Evolutionary conservation across 2,113 vertebrate species (phyloP), one percentile per base, ranked within the genome.

Genomic region (Mobula hypostoma): DNA sequence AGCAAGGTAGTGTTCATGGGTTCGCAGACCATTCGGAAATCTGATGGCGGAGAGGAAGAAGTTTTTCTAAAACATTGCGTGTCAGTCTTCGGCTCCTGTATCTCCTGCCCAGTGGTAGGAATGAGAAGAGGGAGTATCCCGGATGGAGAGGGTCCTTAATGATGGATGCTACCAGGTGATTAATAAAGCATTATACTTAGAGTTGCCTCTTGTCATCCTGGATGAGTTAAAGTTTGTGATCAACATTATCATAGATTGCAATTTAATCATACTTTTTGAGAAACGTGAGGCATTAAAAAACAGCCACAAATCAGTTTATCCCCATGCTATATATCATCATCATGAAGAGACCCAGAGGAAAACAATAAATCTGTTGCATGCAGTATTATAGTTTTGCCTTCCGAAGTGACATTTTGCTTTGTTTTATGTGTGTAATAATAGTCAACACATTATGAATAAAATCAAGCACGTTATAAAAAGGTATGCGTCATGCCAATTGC

Each of bases 381-480:
- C 61, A 66, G 29, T 68, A 19, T 90, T 66, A 66, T 88, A n/a
- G 66, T 90, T 90, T 90, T 90, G 66, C n/a, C 66, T 90, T 90
- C 63, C 29, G 61, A 90, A 66, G 61, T 90, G 85, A 32, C 85
- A 90, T 68, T 90, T 90, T 90, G 29, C 61, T 90, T 90, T 7
- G 85, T 90, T 90, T 74, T 66, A 90, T 90, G 85, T 15, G 61
- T 14, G 32, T 90, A 90, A 88, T 88, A 88, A 90, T 90, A 32
- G 29, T 66, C 61, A 90, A 19, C 61, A 68, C 85, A 36, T 90
- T 90, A n/a, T 90, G 61, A 90, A 90, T 66, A 90, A 90, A 90
- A 66, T 90, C 85, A 66, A 6, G 58, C 85, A 88, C 5, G 12
- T 19, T 63, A 88, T n/a, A 88, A 88, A 63, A 29, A 29, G 19